phyloP scores from a whole-genome alignment of 2,797 vertebrate genomes.

The Halcyon smyrnensis region DNA sequence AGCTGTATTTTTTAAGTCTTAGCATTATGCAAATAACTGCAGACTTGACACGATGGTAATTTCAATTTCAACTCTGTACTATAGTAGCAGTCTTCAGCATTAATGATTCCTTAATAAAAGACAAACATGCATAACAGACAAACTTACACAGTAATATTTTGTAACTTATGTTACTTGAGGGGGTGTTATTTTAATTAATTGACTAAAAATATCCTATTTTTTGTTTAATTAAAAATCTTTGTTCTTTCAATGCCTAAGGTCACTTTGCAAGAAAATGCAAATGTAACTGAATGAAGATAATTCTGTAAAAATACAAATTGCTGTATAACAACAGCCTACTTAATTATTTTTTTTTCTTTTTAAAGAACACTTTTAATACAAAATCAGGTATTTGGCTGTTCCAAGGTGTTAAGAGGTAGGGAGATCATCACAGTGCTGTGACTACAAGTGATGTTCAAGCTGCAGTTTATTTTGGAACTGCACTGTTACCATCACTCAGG shows the following conservation, averaged over 20 bases:
- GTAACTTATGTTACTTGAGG: not conserved
- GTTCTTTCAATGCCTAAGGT: not conserved
- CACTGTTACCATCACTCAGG: not conserved
- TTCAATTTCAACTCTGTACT: not conserved
- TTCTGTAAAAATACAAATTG: conserved; percentile 7
- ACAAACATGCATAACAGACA: not conserved
- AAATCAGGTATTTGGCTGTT: conserved; percentile 6
- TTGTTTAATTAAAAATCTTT: not conserved
- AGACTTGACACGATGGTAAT: not conserved
- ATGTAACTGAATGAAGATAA: not conserved
- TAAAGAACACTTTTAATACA: not conserved
- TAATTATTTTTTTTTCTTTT: not conserved
- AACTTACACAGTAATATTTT: not conserved
- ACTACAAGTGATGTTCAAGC: not conserved
- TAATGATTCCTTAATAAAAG: not conserved
- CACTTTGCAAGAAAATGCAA: conserved; percentile 27
- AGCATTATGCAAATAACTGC: not conserved
- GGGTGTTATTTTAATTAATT: not conserved
- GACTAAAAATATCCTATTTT: not conserved
- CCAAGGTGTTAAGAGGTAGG: not conserved
- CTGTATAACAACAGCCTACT: not conserved
- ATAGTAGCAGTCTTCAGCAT: not conserved
- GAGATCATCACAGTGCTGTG: not conserved
- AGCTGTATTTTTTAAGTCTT: not conserved
- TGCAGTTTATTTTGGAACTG: not conserved